Base-by-base conservation (phyloP, 1,140 invertebrate species). In the Leptinotarsa texana region DNA sequence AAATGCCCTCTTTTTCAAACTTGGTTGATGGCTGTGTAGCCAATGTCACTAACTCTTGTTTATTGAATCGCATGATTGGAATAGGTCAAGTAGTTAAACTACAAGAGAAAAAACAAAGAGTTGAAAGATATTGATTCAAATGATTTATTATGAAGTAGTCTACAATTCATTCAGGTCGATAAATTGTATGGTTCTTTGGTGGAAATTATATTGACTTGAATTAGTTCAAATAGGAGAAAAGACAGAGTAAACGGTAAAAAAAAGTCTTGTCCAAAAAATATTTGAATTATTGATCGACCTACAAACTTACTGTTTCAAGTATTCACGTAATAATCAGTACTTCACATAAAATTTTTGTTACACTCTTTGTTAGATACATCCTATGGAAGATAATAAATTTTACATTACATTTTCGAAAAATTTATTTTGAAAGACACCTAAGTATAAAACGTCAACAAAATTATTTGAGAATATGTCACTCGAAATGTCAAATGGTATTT, bases 1-100 rank as follows among this genome's bases (percentile, higher is more conserved):
- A 88, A 77, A 95, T 89, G 21, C 96, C 96, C 89, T 98, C 96
- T 82, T 95, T 95, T 83, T 97, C 95, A 87, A 96, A 97, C 85
- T 93, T 95, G 80, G 93, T 92, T 15, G 92, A 92, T 27, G 94
- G 93, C 85, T 96, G 94, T 8, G 92, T 92, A 65, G 95, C 95
- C 83, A 98, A 85, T 70, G 93, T 91, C 76, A 92, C 88, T 78
- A 98, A 85, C 86, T 97, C 96, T 85, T 94, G 92, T 84, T 93
- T 95, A 85, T 98, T 98, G 84, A 95, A 97, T 83, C 95, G 89
- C 95, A 98, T 97, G 63, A 57, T 66, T 73, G 51, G 22, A 68
- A 8, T 74, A 6, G 65, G 33, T 13, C 67, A 42, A 57, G 51
- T 3, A 63, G 21, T 42, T 66, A 13, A 73, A 73, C 33, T 73